Evolutionary conservation across 1,140 invertebrate species (phyloP), one percentile per base, ranked within the genome.

Genomic region (Drosophila sp.): DNA sequence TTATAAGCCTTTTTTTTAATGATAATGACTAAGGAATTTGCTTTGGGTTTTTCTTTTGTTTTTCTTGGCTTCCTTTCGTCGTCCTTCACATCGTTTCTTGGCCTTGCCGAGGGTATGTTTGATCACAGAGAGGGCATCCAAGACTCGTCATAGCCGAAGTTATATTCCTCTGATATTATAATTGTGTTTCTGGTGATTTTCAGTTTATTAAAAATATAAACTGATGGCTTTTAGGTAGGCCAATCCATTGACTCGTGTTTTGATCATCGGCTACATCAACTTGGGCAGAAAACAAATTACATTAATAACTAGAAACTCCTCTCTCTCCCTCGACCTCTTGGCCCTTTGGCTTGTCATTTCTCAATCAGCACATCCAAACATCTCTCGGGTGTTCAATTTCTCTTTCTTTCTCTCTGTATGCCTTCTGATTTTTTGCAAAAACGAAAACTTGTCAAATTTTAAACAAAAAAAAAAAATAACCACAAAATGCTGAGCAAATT

Each of bases 141-240:
- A 0, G 0, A 17, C 17, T 17, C 17, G 17, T 17, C 0, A 17
- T 17, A 17, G 17, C 0, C 17, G 0, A 17, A 17, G 17, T 17
- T 17, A 0, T 17, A 17, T 17, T 33, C 32, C 32, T 33, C n/a
- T 86, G 17, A 17, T 17, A 17, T 17, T 17, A 17, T 82, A 87
- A 87, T 87, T 87, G 83, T 80, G 80, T 77, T 87, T 87, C 84
- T 84, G 84, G 79, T 72, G 78, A 87, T 87, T 87, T 87, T 73
- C 79, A 78, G 73, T 87, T 84, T 72, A 84, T 89, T 87, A 80
- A 77, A 87, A 86, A 87, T 30, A 61, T 7, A 40, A 69, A 76
- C 56, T 8, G n/a, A 4, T 70, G 29, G 35, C 50, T 57, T 47
- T 47, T 33, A 10, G 47, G 1, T 5, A 35, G 32, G 6, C 64